Percentiles rank a stretch among this genome's conserved stretches.
Evolutionary conservation across 2,888 invertebrate species (phyloP).

Genomic region (Euzophera pinguis): DNA sequence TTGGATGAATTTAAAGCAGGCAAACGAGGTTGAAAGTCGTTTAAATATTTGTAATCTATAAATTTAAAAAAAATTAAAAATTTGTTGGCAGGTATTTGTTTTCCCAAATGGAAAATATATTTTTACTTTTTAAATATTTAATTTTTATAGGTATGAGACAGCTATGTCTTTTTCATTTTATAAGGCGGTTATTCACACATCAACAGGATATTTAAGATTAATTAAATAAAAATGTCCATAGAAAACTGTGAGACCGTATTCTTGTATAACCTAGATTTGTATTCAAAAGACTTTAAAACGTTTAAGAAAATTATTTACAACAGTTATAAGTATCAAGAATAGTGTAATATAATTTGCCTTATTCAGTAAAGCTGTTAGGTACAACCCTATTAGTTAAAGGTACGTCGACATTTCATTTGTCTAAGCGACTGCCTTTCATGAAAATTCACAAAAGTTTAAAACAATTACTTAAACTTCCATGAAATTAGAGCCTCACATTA

Average conservation of each 20-base stretch:
- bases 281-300: slow-evolving; percentile 40
- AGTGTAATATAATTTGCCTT: slow-evolving; percentile 40
- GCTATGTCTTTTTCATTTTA: too few relatives aligned
- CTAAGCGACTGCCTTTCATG: slow-evolving; percentile 6
- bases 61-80: too few relatives aligned
- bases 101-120: too few relatives aligned
- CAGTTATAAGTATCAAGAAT: slow-evolving; percentile 72
- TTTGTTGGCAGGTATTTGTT: too few relatives aligned
- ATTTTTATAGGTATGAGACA: too few relatives aligned
- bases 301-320: slow-evolving; percentile 65
- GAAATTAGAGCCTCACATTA: slow-evolving; percentile 1
- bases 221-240: slow-evolving; percentile 12
- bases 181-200: too few relatives aligned
- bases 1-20: too few relatives aligned
- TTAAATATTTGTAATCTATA: too few relatives aligned
- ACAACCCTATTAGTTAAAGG: slow-evolving; percentile 40
- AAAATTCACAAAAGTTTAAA: not conserved
- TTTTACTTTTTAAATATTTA: too few relatives aligned
- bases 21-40: too few relatives aligned
- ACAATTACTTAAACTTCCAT: not conserved
- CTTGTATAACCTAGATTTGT: slow-evolving; percentile 26
- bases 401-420: slow-evolving; percentile 23
- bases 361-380: slow-evolving; percentile 41
- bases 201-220: too few relatives aligned
- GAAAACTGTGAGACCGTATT: slow-evolving; percentile 24